Conservation (phyloP, 2,888 invertebrate genomes). For the Aphidoletes aphidimyza region DNA sequence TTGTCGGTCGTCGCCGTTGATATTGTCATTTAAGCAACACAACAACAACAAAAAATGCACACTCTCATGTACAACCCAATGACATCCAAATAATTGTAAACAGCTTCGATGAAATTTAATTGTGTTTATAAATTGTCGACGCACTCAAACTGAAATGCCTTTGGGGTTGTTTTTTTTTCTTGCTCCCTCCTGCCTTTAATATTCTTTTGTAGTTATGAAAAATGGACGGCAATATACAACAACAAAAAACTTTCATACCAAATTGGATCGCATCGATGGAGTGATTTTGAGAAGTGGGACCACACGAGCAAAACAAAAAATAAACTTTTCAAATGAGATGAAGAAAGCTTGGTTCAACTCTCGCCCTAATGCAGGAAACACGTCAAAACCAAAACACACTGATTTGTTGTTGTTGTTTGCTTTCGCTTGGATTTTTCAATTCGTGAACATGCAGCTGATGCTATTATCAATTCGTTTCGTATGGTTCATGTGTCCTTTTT, state of each 20-base stretch:
- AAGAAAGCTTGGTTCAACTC: no score
- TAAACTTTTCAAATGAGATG: no score
- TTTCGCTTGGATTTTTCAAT: background rate
- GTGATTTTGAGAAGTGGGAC: no score
- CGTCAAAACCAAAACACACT: background rate
- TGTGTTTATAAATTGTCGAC: background rate
- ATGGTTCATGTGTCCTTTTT: background rate
- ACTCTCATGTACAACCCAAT: background rate
- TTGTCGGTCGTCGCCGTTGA: no score
- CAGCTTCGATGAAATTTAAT: slow-evolving; percentile 21
- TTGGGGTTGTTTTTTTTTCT: background rate
- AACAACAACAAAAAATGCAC: no score
- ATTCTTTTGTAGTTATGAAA: background rate
- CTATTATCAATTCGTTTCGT: background rate
- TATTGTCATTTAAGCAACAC: no score
- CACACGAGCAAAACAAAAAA: no score
- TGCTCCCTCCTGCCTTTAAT: no score
- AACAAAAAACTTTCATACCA: no score
- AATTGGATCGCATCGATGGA: no score
- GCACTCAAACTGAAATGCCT: background rate
- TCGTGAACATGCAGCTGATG: background rate
- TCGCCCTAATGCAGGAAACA: background rate
- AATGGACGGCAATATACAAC: no score
- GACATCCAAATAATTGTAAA: background rate
- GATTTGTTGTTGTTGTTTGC: no score